Evolutionary conservation across 2,888 invertebrate genomes (phyloP).

Genomic region (Aleiodes testaceus): DNA sequence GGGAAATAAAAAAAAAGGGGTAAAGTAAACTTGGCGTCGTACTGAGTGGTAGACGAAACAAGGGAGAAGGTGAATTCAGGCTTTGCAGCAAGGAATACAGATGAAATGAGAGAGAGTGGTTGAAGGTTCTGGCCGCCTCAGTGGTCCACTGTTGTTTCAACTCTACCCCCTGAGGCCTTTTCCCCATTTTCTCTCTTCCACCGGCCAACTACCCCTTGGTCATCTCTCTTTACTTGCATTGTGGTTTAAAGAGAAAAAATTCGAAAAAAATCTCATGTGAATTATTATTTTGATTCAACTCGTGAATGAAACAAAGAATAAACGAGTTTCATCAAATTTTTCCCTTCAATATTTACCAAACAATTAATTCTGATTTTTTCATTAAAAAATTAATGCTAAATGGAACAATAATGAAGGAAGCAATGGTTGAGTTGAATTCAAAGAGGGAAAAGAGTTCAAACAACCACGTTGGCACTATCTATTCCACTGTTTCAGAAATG

Average conservation of each 20-base stretch:
- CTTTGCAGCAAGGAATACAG: conserved; percentile 51
- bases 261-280: conserved; percentile 58
- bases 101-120: conserved; percentile 31
- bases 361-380: too few species aligned
- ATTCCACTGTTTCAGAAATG: conserved; percentile 25
- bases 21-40: conserved; percentile 50
- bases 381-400: not conserved
- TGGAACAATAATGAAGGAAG: too few species aligned
- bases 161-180: conserved; percentile 53
- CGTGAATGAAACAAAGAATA: not conserved
- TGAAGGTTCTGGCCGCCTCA: conserved; percentile 51
- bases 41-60: conserved; percentile 49
- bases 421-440: not conserved
- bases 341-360: too few species aligned
- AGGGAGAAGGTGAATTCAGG: conserved; percentile 62
- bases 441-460: conserved; percentile 20
- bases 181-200: conserved; percentile 23
- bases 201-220: conserved; percentile 25
- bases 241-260: conserved; percentile 44
- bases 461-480: too few species aligned
- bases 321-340: too few species aligned
- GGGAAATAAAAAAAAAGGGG: conserved; percentile 7
- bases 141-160: conserved; percentile 65
- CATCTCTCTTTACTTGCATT: conserved; percentile 30
- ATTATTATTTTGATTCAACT: conserved; percentile 44